Conservation (phyloP, 2,113 vertebrate genomes). For the Trochalopteron elliotii region DNA sequence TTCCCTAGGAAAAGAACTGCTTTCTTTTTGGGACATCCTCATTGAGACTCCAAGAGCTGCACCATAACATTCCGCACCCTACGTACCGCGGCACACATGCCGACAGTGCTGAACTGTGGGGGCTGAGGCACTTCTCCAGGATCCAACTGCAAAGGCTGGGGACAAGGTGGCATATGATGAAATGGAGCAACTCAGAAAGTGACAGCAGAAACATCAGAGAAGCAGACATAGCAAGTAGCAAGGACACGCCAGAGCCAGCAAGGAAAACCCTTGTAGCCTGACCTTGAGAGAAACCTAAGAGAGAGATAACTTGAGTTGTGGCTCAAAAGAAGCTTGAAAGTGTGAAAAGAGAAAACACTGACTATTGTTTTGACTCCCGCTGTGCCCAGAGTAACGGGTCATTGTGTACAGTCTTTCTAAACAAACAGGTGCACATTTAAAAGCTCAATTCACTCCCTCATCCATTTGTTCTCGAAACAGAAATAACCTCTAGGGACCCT, state of each 20-base stretch:
- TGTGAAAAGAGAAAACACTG: slow-evolving; percentile 1
- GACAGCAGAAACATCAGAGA: slow-evolving; percentile 42
- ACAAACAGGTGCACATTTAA: not conserved
- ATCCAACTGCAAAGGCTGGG: not conserved
- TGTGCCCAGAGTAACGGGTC: not conserved
- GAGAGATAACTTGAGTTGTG: not conserved
- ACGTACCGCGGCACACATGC: fast-evolving
- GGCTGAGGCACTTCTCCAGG: not conserved
- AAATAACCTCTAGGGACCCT: not conserved
- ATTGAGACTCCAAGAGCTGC: not conserved
- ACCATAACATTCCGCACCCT: fast-evolving
- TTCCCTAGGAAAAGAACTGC: not conserved
- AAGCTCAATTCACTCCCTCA: not conserved
- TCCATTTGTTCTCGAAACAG: not conserved
- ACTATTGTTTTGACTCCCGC: not conserved
- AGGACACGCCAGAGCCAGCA: not conserved
- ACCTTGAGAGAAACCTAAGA: slow-evolving; percentile 10
- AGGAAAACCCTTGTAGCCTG: not conserved
- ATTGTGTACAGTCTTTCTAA: not conserved
- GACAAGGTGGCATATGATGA: slow-evolving; percentile 24
- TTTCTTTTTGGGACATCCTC: not conserved
- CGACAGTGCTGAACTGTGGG: not conserved
- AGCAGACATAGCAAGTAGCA: slow-evolving; percentile 3
- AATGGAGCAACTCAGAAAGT: not conserved
- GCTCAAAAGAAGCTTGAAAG: not conserved